A percentile compares a stretch with the other conserved stretches of the same genome.
phyloP scores from a whole-genome alignment of 2,888 invertebrate species.

The Eristalis pertinax region DNA sequence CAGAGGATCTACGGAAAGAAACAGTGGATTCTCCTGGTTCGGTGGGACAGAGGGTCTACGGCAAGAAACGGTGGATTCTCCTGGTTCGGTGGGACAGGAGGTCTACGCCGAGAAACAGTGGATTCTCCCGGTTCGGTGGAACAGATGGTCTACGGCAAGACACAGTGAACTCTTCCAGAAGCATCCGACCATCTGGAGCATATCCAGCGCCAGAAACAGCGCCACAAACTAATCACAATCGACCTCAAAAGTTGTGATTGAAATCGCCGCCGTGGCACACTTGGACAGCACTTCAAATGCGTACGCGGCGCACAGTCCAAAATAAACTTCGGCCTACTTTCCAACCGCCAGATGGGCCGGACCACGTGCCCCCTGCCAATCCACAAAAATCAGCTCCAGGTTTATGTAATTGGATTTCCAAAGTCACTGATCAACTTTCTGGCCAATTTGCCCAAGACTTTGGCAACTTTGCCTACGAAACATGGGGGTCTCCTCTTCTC shows the following conservation, averaged over 20 bases:
- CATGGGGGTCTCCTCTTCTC: too few species aligned
- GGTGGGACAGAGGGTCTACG: too few species aligned
- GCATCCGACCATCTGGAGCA: too few species aligned
- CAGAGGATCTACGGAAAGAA: too few species aligned
- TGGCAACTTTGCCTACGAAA: not conserved
- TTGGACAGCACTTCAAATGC: not conserved
- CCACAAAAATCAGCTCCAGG: not conserved
- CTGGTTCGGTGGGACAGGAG: too few species aligned
- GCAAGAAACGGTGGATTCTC: too few species aligned
- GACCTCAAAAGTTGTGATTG: not conserved
- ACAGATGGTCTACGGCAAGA: too few species aligned
- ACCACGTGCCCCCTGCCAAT: not conserved
- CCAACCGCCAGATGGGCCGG: not conserved
- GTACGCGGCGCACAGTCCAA: not conserved
- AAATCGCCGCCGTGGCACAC: not conserved
- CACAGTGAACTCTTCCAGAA: too few species aligned
- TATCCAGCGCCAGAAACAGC: too few species aligned
- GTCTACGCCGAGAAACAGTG: too few species aligned
- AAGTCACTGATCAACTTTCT: not conserved
- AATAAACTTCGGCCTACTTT: not conserved
- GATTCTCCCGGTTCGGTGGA: too few species aligned
- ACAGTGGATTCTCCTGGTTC: too few species aligned
- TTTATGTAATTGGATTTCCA: constrained; percentile 7
- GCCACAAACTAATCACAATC: not conserved
- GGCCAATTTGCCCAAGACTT: constrained; percentile 5